A percentile compares a stretch with the other conserved stretches of the same genome.
Evolutionary conservation across 2,888 invertebrate species (phyloP).

Genomic region (Laspeyria flexula): DNA sequence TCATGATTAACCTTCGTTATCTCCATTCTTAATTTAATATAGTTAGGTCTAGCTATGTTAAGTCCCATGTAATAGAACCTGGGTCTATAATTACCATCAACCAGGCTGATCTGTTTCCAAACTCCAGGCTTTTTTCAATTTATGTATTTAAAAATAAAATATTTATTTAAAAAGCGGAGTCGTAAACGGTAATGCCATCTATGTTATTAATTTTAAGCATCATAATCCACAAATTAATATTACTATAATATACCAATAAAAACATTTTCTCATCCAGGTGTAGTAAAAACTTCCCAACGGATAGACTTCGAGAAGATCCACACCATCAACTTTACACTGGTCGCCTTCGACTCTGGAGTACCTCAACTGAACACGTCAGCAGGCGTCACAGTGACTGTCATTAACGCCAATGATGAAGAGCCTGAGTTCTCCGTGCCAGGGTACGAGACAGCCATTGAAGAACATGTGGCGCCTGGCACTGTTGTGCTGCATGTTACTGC

Average conservation of each 20-base stretch:
- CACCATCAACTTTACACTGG: conserved; percentile 91
- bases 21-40: too few species aligned
- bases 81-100: too few species aligned
- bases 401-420: conserved; percentile 95
- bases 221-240: too few species aligned
- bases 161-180: too few species aligned
- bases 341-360: conserved; percentile 94
- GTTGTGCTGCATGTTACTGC: conserved; percentile 91
- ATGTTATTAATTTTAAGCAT: too few species aligned
- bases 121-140: too few species aligned
- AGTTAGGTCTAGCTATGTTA: too few species aligned
- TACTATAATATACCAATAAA: not conserved
- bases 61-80: too few species aligned
- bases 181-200: too few species aligned
- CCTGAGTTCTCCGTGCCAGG: conserved; percentile 89
- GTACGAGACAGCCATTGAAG: conserved; percentile 90
- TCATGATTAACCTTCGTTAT: too few species aligned
- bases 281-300: conserved; percentile 90
- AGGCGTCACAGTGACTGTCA: conserved; percentile 90
- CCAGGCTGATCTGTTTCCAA: too few species aligned
- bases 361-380: conserved; percentile 93
- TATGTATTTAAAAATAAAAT: too few species aligned
- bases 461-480: conserved; percentile 91
- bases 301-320: conserved; percentile 94
- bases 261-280: conserved; percentile 77